Base-by-base conservation (phyloP, 2,797 vertebrate species). In the Cyclopterus lumpus region DNA sequence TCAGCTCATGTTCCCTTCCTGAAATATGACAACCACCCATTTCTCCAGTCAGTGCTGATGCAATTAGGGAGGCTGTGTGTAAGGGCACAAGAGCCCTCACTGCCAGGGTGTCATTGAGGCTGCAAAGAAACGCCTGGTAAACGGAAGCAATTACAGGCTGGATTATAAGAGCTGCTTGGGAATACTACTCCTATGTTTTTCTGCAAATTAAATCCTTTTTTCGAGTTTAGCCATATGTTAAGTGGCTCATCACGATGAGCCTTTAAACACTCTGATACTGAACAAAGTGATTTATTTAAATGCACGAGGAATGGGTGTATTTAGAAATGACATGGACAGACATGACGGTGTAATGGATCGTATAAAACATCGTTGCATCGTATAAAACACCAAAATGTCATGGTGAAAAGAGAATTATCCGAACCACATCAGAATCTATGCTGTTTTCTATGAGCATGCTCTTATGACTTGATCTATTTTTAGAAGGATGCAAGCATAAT, bases 91-190 rank as follows among this genome's bases (percentile, higher is more conserved):
- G 68, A 77, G 69, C 44, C 51, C 16, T 73, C 70, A 11, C 62
- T 70, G 77, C 46, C 18, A 46, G 49, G 63, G 71, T 79, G 76
- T 79, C 75, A 83, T 24, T 71, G 77, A 86, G 81, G 51, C 79
- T 73, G 66, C 68, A 79, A 69, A 81, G 78, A 87, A 81, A 81
- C 18, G 58, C 51, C 63, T 54, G 54, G 67, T 76, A 81, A 92
- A 91, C 57, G 53, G 58, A 81, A 75, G 79, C 81, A 89, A 92
- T 92, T 91, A 90, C 74, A 88, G 83, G 66, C 75, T 44, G 57
- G 61, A 83, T 87, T 82, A 70, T 62, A 72, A 67, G 71, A 71
- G 53, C 76, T 64, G 65, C 49, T 59, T 26, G 51, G 73, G 77
- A 62, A 76, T 55, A 73, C 46, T 32, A 55, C n/a, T 63, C 42